phyloP scores from a whole-genome alignment of 2,113 vertebrate species.

The Nipponia nippon region DNA sequence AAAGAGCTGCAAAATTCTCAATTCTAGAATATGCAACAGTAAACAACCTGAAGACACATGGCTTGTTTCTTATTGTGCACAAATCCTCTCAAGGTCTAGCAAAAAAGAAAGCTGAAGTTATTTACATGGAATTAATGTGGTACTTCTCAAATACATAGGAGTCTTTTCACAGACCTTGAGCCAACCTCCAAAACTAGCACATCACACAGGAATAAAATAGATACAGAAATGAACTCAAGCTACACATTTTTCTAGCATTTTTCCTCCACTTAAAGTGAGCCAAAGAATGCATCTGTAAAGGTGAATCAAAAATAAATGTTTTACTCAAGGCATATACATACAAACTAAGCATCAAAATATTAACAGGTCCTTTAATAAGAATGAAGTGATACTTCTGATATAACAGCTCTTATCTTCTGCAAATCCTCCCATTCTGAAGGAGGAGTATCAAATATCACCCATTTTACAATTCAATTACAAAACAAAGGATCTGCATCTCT shows the following conservation, averaged over 20 bases:
- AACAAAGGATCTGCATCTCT: not conserved
- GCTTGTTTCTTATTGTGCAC: not conserved
- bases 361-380: not conserved
- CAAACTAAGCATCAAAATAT: not conserved
- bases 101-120: not conserved
- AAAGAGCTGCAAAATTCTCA: not conserved
- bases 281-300: not conserved
- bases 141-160: not conserved
- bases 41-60: not conserved
- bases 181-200: not conserved
- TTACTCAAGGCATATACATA: not conserved
- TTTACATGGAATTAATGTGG: not conserved
- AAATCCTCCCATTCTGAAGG: not conserved
- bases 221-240: not conserved
- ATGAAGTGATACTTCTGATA: not conserved
- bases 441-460: not conserved
- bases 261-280: not conserved
- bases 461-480: not conserved
- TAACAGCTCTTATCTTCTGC: not conserved
- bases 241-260: not conserved
- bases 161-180: not conserved
- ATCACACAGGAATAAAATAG: not conserved
- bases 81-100: not conserved
- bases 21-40: not conserved
- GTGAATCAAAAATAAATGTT: not conserved